Evolutionary conservation across 2,797 vertebrate genomes (phyloP).

Genomic region (Dallia pectoralis): DNA sequence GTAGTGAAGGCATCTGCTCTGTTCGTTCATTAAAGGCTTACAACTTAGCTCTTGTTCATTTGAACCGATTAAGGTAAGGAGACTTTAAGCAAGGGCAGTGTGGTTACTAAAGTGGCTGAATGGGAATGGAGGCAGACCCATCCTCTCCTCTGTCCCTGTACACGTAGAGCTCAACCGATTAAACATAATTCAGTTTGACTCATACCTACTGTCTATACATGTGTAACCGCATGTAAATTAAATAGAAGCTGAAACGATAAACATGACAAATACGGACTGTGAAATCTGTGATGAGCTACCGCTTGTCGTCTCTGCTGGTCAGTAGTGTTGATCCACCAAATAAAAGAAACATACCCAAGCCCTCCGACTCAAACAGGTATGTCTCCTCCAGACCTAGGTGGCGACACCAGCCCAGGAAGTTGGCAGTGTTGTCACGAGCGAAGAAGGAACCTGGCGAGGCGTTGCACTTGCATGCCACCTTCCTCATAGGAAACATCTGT

Average conservation of each 20-base stretch:
- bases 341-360: conserved; percentile 81
- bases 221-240: background rate
- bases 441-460: conserved; percentile 95
- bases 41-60: conserved; percentile 7
- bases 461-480: conserved; percentile 87
- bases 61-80: conserved; percentile 9
- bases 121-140: background rate
- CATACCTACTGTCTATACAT: background rate
- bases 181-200: background rate
- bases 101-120: background rate
- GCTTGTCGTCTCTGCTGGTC: background rate
- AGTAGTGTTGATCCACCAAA: background rate
- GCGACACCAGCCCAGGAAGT: conserved; percentile 96
- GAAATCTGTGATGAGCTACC: background rate
- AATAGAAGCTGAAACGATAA: background rate
- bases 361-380: conserved; percentile 96
- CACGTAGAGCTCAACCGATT: background rate
- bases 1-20: conserved; percentile 16
- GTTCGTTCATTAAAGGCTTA: conserved; percentile 37
- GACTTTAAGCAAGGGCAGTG: background rate
- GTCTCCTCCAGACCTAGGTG: conserved; percentile 89
- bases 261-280: background rate
- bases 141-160: background rate
- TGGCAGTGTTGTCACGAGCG: conserved; percentile 95
- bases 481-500: conserved; percentile 84